phyloP scores from a whole-genome alignment of 2,113 vertebrate species.

The Leptocoma aspasia region DNA sequence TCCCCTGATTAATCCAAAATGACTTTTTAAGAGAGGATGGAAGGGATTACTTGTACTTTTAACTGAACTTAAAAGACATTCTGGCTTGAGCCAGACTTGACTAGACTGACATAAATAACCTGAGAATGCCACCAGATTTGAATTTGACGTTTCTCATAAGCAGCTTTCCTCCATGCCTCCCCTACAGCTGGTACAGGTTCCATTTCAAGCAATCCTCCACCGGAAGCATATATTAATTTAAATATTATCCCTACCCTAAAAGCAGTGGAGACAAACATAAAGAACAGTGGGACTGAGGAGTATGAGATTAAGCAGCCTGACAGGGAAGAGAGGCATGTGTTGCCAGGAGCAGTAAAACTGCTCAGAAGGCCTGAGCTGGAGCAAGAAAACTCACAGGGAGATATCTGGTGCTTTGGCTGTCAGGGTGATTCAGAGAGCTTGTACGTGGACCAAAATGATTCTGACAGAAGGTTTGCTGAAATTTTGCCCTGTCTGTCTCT shows the following conservation, averaged over 20 bases:
- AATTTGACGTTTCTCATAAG: neutral
- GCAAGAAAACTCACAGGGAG: neutral
- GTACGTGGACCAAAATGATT: neutral
- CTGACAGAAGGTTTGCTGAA: neutral
- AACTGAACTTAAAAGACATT: slow-evolving; percentile 44
- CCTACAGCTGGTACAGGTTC: neutral
- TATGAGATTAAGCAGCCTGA: neutral
- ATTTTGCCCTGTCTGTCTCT: neutral
- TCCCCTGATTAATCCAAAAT: slow-evolving; percentile 31
- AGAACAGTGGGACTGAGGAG: neutral
- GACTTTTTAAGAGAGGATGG: slow-evolving; percentile 36
- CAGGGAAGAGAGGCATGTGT: neutral
- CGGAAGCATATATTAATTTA: neutral
- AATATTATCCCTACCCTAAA: neutral
- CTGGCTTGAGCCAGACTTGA: slow-evolving; percentile 11
- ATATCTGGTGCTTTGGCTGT: slow-evolving; percentile 11
- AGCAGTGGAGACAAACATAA: neutral
- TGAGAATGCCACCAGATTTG: neutral
- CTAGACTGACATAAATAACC: slow-evolving; percentile 30
- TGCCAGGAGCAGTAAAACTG: slow-evolving; percentile 49
- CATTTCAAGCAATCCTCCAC: neutral
- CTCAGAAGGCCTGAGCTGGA: slow-evolving; percentile 8
- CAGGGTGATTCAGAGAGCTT: neutral
- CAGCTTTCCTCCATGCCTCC: neutral
- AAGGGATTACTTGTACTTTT: slow-evolving; percentile 63